Percentiles rank a stretch among this genome's conserved stretches.
Evolutionary conservation across 2,113 vertebrate species (phyloP).

Genomic region (Calypte anna): DNA sequence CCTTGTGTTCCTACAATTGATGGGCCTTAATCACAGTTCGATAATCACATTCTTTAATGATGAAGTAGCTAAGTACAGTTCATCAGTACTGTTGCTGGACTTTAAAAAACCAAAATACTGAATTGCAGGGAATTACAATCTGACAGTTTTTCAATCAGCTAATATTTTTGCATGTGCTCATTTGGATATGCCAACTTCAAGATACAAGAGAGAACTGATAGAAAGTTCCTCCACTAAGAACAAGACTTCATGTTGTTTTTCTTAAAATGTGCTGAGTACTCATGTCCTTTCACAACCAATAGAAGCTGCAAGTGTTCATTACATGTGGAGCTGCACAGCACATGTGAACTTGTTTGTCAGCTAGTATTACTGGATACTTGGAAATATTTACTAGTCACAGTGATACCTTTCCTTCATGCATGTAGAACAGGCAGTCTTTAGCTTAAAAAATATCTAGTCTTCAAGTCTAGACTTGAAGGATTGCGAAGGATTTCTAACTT

Average conservation of each 20-base stretch:
- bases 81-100: neutral
- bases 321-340: neutral
- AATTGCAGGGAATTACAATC: neutral
- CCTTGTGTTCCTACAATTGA: neutral
- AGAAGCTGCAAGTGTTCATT: neutral
- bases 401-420: neutral
- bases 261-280: neutral
- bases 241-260: neutral
- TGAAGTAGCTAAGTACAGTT: neutral
- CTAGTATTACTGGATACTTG: neutral
- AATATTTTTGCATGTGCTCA: neutral
- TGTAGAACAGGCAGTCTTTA: neutral
- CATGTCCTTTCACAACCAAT: neutral
- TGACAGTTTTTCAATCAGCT: neutral
- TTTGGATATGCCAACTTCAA: neutral
- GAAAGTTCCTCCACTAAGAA: neutral
- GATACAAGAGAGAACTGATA: neutral
- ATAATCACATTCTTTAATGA: neutral
- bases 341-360: neutral
- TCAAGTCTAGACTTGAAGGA: no score
- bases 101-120: neutral
- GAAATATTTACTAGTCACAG: neutral
- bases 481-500: neutral
- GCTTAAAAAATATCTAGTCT: neutral
- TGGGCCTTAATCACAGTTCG: neutral